A percentile compares a stretch with the other conserved stretches of the same genome.
Evolutionary conservation across 2,113 vertebrate genomes (phyloP).

Genomic region (Sula dactylatra): DNA sequence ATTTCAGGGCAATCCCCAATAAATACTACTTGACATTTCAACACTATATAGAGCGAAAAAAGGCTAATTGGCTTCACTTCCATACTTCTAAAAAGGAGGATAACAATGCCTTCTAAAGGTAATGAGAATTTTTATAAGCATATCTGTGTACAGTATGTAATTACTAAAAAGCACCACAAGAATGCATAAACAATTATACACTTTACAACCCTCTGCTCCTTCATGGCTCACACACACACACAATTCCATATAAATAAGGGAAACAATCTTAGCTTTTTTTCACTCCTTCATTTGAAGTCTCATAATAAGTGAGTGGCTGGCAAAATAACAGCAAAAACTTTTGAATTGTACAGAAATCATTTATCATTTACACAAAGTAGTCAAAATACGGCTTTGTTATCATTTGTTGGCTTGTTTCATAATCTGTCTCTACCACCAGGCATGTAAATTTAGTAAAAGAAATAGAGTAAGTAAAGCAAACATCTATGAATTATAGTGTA

Average conservation of each 20-base stretch:
- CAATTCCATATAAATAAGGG: neutral
- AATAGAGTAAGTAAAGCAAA: constrained; percentile 32
- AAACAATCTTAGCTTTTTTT: neutral
- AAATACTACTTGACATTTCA: neutral
- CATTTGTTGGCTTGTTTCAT: neutral
- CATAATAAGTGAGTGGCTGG: neutral
- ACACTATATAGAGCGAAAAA: neutral
- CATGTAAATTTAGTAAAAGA: neutral
- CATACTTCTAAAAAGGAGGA: neutral
- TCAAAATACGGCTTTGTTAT: neutral
- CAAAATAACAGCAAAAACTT: neutral
- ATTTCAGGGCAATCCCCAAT: neutral
- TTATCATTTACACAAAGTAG: neutral
- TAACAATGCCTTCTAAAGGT: neutral
- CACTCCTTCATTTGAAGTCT: neutral
- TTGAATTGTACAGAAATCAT: neutral
- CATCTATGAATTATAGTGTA: constrained; percentile 11
- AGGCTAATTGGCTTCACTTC: neutral
- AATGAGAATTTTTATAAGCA: neutral
- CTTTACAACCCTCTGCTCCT: neutral
- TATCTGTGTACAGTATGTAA: neutral
- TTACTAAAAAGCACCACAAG: neutral
- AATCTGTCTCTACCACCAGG: neutral
- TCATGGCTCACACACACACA: neutral
- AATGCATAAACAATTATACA: neutral